Percentiles rank a stretch among this genome's conserved stretches.
Conservation (phyloP, 2,113 vertebrate species). For the Numenius arquata region DNA sequence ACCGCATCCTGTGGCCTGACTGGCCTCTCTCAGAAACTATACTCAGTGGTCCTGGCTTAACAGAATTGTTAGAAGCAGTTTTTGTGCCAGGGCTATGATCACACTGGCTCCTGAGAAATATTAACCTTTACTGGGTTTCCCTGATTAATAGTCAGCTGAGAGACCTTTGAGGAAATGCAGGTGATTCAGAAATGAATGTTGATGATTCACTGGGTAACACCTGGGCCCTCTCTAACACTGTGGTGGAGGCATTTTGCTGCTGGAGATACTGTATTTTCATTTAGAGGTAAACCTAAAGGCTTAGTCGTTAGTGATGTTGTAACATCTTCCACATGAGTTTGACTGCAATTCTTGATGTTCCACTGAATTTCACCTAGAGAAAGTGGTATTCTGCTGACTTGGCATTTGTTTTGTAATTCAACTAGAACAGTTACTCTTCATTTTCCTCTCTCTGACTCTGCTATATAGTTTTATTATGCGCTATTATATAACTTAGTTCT, state of each 20-base stretch:
- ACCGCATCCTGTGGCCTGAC: not conserved
- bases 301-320: rapidly evolving
- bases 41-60: not conserved
- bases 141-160: not conserved
- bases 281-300: not conserved
- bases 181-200: not conserved
- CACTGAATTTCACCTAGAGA: not conserved
- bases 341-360: not conserved
- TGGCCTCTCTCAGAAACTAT: not conserved
- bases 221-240: not conserved
- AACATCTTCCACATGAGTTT: rapidly evolving
- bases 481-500: not conserved
- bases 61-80: not conserved
- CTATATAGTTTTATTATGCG: not conserved
- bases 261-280: not conserved
- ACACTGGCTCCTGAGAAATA: not conserved
- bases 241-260: not conserved
- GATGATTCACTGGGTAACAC: not conserved
- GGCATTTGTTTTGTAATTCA: not conserved
- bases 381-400: not conserved
- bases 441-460: not conserved
- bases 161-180: not conserved
- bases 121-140: not conserved
- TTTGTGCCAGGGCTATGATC: not conserved
- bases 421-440: not conserved